Conservation (phyloP, 2,888 invertebrate species). For the Phalera bucephala region DNA sequence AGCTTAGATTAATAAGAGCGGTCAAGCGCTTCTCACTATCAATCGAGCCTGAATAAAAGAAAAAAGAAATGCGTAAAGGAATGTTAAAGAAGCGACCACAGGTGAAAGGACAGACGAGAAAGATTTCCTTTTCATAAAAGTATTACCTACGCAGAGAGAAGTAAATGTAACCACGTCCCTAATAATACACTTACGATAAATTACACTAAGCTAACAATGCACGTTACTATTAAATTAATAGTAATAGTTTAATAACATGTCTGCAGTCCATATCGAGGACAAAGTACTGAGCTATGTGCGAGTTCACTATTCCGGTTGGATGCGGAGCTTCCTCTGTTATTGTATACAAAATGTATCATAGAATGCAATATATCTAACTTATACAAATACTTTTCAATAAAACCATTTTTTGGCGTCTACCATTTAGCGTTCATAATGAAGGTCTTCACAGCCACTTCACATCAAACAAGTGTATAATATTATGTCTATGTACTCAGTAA, state of each 20-base stretch:
- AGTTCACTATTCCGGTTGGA: conserved; percentile 46
- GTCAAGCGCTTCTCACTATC: conserved; percentile 40
- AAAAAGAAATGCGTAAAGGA: conserved; percentile 63
- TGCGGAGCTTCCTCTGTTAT: conserved; percentile 51
- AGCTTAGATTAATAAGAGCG: conserved; percentile 37
- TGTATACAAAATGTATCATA: conserved; percentile 50
- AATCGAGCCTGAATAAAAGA: conserved; percentile 41
- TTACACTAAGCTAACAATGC: conserved; percentile 77
- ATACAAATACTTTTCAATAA: conserved; percentile 56
- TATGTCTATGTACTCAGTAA: conserved; percentile 46
- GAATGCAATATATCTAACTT: conserved; percentile 61
- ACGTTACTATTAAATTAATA: conserved; percentile 66
- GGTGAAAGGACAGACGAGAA: conserved; percentile 62
- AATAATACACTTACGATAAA: conserved; percentile 77
- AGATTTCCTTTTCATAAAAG: conserved; percentile 48
- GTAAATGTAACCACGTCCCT: conserved; percentile 67
- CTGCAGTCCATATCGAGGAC: conserved; percentile 61
- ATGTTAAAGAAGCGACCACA: conserved; percentile 71
- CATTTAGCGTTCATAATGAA: conserved; percentile 53
- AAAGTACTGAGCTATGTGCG: conserved; percentile 75
- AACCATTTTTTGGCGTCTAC: conserved; percentile 68
- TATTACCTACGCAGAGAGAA: conserved; percentile 55
- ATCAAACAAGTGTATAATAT: conserved; percentile 47
- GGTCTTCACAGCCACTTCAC: conserved; percentile 77
- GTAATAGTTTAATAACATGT: conserved; percentile 62